These are phyloP conservation scores for Rhincodon typus DNA, from an alignment of 2,797 vertebrate species.

Conservation along the genomic window DNA sequence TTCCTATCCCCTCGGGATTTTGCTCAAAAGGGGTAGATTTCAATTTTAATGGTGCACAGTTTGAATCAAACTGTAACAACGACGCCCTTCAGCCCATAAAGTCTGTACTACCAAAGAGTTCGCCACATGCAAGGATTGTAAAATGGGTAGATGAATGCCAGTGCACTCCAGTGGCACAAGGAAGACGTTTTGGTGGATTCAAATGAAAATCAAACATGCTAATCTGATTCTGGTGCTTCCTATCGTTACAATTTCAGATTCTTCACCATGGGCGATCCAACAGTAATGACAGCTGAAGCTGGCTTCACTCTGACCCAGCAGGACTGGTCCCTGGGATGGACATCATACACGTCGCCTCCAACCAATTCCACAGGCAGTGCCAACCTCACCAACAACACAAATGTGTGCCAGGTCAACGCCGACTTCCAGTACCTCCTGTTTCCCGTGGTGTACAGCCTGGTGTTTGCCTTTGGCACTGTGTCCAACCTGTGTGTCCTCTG, in stretches of 20 bases:
- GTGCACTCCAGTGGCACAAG: background rate
- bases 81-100: no score
- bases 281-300: background rate
- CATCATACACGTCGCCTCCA: background rate
- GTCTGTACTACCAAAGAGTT: no score
- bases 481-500: constrained; percentile 41
- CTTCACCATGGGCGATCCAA: background rate
- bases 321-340: background rate
- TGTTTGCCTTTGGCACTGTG: constrained; percentile 42
- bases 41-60: background rate
- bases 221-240: background rate
- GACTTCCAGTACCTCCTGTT: constrained; percentile 46
- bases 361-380: no score
- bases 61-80: background rate
- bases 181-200: background rate
- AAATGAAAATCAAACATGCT: background rate
- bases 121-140: background rate
- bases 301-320: background rate
- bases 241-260: background rate
- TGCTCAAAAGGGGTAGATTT: background rate
- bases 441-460: constrained; percentile 43
- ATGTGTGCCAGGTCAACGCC: constrained; percentile 18
- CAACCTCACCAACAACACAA: background rate
- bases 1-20: background rate
- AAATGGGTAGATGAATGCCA: background rate